Evolutionary conservation across 1,140 invertebrate genomes (phyloP).

Genomic region (Polypedilum vanderplanki): DNA sequence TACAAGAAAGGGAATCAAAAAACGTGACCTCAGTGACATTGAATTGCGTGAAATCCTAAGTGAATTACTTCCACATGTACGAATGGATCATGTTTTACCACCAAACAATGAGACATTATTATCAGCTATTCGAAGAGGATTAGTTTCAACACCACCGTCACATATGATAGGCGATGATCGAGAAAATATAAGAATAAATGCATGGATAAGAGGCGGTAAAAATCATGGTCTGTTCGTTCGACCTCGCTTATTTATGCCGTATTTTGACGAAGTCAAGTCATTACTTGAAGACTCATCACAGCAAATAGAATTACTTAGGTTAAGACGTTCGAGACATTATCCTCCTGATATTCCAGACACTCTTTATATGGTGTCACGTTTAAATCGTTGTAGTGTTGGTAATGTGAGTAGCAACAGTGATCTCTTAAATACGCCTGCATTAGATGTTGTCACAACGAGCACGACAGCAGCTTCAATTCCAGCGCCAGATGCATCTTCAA

Average conservation of each 20-base stretch:
- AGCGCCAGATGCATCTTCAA: slow-evolving; percentile 65
- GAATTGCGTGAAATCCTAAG: slow-evolving; percentile 81
- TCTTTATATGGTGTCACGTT: slow-evolving; percentile 75
- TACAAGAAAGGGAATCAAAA: slow-evolving; percentile 75
- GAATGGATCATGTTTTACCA: slow-evolving; percentile 84
- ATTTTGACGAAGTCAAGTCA: slow-evolving; percentile 87
- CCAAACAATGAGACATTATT: slow-evolving; percentile 73
- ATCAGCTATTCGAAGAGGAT: slow-evolving; percentile 70
- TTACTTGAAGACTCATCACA: slow-evolving; percentile 73
- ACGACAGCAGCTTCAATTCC: slow-evolving; percentile 55
- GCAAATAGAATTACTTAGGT: slow-evolving; percentile 67
- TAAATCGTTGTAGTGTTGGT: slow-evolving; percentile 38
- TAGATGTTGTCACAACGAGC: slow-evolving; percentile 50
- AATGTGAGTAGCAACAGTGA: slow-evolving; percentile 34
- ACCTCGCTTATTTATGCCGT: slow-evolving; percentile 85
- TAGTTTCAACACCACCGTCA: slow-evolving; percentile 76
- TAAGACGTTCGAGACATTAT: slow-evolving; percentile 59
- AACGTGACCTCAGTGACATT: slow-evolving; percentile 76
- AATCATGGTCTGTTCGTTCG: slow-evolving; percentile 76
- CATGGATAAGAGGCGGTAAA: slow-evolving; percentile 74
- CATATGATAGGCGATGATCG: slow-evolving; percentile 75
- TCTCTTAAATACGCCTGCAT: slow-evolving; percentile 43
- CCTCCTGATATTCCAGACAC: slow-evolving; percentile 83
- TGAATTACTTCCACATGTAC: slow-evolving; percentile 71
- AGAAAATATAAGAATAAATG: slow-evolving; percentile 65